Base-by-base conservation (phyloP, 2,113 vertebrate species). In the Equus quagga region DNA sequence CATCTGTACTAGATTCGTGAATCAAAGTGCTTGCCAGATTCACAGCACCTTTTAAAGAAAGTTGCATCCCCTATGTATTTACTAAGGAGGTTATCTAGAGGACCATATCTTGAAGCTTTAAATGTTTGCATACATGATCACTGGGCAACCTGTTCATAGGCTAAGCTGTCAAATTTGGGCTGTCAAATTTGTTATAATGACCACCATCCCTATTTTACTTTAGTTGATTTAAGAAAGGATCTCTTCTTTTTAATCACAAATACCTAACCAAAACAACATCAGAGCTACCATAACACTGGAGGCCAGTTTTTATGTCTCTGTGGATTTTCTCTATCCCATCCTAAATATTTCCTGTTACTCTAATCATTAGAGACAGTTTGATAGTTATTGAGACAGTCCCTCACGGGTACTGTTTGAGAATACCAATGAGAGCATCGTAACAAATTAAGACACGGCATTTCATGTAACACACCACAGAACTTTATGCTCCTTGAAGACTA, bases 391-490 rank as follows among this genome's bases (percentile, higher is more conserved):
- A 93, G 89, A 75, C 81, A 51, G 8, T 69, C 49, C 65, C 24
- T 89, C 69, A 67, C 89, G 67, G 23, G 28, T 36, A 72, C 54
- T 86, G 5, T 81, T 80, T 78, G 82, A 95, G 80, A 92, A 95
- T 82, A 49, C 2, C 49, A 81, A 54, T 46, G 41, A 82, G 15
- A 82, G 8, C 14, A 41, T 67, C 70, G 28, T 65, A 78, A 58
- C 41, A 73, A 51, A 75, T 76, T 95, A 75, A 93, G 65, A 65
- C 18, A 33, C 67, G 60, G 14, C 73, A 94, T 85, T 96, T 95
- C 36, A 60, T 67, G 12, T 58, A 78, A 70, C 49, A 75, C 2
- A 49, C 3, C 21, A 73, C 4, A 46, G 18, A 88, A 3, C 6
- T 78, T 58, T 83, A 65, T 49, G 51, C 10, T 83, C 33, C 64